These are phyloP conservation scores for Stictonetta naevosa DNA, from an alignment of 2,113 vertebrate genomes.

Conservation along the genomic window DNA sequence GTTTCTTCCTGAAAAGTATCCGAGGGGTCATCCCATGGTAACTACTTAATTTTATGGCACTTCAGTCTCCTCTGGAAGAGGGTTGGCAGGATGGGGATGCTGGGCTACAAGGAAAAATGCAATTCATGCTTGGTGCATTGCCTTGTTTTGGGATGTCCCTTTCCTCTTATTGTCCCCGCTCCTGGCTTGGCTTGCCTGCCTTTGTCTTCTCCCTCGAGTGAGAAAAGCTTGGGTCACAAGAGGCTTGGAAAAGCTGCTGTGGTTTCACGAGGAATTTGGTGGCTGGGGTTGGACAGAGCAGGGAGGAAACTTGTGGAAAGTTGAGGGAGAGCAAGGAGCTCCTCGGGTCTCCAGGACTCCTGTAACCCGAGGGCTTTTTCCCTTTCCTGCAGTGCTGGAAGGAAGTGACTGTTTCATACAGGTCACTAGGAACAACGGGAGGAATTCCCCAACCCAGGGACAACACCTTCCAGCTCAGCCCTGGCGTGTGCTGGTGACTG, in stretches of 20 bases:
- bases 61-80: background rate
- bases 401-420: background rate
- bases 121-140: fast-evolving
- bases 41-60: background rate
- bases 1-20: fast-evolving
- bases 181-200: too few relatives aligned
- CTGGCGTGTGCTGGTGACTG: fast-evolving
- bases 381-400: fast-evolving
- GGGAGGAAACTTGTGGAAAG: background rate
- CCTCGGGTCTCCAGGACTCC: background rate
- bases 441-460: background rate
- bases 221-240: background rate
- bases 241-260: background rate
- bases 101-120: background rate
- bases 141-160: background rate
- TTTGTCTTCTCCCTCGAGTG: background rate
- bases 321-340: background rate
- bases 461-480: fast-evolving
- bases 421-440: background rate
- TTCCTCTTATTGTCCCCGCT: background rate
- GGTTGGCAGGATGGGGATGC: background rate
- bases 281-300: fast-evolving
- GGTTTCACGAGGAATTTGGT: background rate
- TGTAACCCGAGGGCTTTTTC: background rate
- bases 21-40: fast-evolving